Evolutionary conservation across 2,113 vertebrate genomes (phyloP).

Genomic region (Taxidea taxus): DNA sequence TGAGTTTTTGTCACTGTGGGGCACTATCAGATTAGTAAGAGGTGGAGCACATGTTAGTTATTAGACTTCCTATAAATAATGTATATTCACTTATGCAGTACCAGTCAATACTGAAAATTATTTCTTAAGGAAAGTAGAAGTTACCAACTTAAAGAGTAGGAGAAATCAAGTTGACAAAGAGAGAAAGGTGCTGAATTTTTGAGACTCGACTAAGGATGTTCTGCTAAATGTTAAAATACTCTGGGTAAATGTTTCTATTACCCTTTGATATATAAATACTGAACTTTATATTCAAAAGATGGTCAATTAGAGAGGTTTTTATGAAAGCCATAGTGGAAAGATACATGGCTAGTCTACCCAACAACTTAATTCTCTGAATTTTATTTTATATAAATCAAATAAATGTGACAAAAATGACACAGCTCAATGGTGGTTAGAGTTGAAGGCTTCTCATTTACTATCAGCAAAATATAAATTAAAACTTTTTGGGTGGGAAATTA

Average conservation of each 20-base stretch:
- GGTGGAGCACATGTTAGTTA: background rate
- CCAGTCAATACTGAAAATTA: background rate
- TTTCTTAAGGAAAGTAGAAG: slow-evolving; percentile 15
- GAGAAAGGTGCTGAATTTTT: background rate
- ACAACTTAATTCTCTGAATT: background rate
- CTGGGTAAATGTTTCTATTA: background rate
- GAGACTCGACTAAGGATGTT: background rate
- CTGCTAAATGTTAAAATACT: background rate
- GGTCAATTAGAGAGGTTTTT: background rate
- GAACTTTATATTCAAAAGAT: background rate
- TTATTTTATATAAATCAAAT: slow-evolving; percentile 36
- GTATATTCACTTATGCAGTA: background rate
- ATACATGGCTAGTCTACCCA: background rate
- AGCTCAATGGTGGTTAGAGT: background rate
- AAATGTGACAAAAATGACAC: background rate
- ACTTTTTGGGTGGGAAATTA: background rate
- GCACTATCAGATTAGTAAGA: background rate
- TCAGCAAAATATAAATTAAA: background rate
- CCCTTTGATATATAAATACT: background rate
- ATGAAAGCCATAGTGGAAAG: background rate
- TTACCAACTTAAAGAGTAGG: background rate
- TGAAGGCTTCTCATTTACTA: background rate
- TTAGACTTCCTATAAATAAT: slow-evolving; percentile 40
- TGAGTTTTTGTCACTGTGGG: background rate
- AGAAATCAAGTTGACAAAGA: background rate